These are phyloP conservation scores for Drosophila sechellia DNA, from an alignment of 1,140 invertebrate genomes.

Conservation along the genomic window DNA sequence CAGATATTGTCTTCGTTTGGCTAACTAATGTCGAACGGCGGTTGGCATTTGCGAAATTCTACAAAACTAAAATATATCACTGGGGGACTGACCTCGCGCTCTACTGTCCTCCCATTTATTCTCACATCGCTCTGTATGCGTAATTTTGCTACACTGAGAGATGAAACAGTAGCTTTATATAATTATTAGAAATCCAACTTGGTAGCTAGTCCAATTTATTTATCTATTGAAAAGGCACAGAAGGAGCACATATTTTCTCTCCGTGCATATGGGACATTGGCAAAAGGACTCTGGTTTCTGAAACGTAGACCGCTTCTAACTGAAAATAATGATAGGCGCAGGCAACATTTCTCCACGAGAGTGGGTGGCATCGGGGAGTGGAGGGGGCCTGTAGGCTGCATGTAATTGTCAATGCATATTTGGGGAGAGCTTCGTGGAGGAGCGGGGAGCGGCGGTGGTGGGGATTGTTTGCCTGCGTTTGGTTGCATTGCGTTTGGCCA, in stretches of 20 bases:
- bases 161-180: neutral
- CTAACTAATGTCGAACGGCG: slow-evolving; percentile 32
- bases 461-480: slow-evolving; percentile 58
- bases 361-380: neutral
- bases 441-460: slow-evolving; percentile 1
- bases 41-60: slow-evolving; percentile 63
- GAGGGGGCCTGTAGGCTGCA: slow-evolving; percentile 14
- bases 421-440: slow-evolving; percentile 13
- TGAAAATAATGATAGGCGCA: slow-evolving; percentile 75
- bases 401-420: slow-evolving; percentile 80
- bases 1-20: slow-evolving; percentile 72
- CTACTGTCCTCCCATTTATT: neutral
- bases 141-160: slow-evolving; percentile 24
- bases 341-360: slow-evolving; percentile 26
- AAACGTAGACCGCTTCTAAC: slow-evolving; percentile 50
- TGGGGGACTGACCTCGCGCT: slow-evolving; percentile 17
- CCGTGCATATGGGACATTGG: slow-evolving; percentile 53
- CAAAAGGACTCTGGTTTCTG: slow-evolving; percentile 57
- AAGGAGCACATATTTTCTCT: neutral
- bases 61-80: slow-evolving; percentile 73
- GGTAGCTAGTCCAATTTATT: too few relatives aligned
- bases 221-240: too few relatives aligned
- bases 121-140: slow-evolving; percentile 38
- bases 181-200: too few relatives aligned
- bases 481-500: slow-evolving; percentile 17